These are phyloP conservation scores for Melangyna quadrimaculata DNA, from an alignment of 2,888 invertebrate genomes.

Conservation along the genomic window DNA sequence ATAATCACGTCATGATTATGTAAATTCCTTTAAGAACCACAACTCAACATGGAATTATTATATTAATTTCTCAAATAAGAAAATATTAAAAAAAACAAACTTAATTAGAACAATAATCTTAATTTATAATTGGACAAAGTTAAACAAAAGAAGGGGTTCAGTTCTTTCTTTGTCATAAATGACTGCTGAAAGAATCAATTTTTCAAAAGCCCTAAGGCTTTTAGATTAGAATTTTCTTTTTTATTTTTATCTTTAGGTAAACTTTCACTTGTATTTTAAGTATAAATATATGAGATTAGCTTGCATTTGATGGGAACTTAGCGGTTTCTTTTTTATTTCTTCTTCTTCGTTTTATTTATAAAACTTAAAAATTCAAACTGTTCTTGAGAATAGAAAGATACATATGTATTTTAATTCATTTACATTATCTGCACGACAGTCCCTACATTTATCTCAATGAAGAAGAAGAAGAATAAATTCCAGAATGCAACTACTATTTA, in stretches of 20 bases:
- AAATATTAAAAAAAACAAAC: neutral
- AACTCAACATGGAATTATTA: neutral
- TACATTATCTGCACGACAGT: conserved; percentile 4
- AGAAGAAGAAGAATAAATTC: neutral
- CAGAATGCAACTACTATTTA: neutral
- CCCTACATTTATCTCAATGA: neutral
- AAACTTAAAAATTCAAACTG: conserved; percentile 10
- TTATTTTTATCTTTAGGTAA: neutral
- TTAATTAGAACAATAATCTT: conserved; percentile 21
- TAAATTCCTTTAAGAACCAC: neutral
- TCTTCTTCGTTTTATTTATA: neutral
- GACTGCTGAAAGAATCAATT: conserved; percentile 10
- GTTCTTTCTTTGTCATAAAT: neutral
- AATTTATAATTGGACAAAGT: neutral
- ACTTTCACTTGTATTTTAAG: neutral
- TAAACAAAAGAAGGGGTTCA: neutral
- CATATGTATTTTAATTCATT: neutral
- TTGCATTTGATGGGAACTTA: conserved; percentile 28
- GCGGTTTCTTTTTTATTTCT: conserved; percentile 16
- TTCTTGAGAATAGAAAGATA: conserved; percentile 1
- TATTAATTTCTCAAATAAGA: neutral
- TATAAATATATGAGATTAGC: conserved; percentile 14
- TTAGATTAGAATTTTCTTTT: neutral
- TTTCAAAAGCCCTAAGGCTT: neutral
- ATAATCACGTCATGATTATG: neutral